Evolutionary conservation across 2,888 invertebrate genomes (phyloP), one percentile per base, ranked within the genome.

Genomic region (Metellina segmentata): DNA sequence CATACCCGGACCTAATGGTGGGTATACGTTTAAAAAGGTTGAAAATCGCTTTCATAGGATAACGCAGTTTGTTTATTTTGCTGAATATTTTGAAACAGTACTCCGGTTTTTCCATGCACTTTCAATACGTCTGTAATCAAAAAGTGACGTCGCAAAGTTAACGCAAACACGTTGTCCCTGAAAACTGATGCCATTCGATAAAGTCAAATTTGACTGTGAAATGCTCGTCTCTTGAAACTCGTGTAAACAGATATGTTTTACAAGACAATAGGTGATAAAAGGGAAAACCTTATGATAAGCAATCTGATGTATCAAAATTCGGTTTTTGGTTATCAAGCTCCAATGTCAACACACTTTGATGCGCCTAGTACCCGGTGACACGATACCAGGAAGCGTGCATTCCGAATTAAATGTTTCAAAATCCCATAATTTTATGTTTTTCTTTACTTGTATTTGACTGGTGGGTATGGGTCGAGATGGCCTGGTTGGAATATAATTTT

Each of bases 241-340:
- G 6, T 49, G 75, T 49, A 48, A 51, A 77, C 13, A 48, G 77
- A 77, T 77, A 77, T 16, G n/a, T 7, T 49, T 11, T 6, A 49
- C 48, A 49, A 77, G 16, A 77, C 77, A 77, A 77, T 77, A n/a
- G 49, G 13, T 6, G 77, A 49, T 77, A 77, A 61, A 77, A 51
- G 8, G 49, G 11, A 77, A 49, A 51, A 48, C 6, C 48, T 77
- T 49, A 5, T 77, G 77, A 49, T 51, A 51, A 49, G n/a, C 13
- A 49, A 7, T 4, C 4, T n/a, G 77, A 77, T 77, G n/a, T 77
- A n/a, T 77, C 49, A 61, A 61, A 16, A 9, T 61, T 9, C 5
- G 6, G 6, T 61, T 61, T 16, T 61, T 13, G n/a, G n/a, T n/a
- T 11, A 61, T 16, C 61, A 61, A 16, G 61, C 61, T 61, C 9